Conservation (phyloP, 2,888 invertebrate species). For the Pyralis farinalis region DNA sequence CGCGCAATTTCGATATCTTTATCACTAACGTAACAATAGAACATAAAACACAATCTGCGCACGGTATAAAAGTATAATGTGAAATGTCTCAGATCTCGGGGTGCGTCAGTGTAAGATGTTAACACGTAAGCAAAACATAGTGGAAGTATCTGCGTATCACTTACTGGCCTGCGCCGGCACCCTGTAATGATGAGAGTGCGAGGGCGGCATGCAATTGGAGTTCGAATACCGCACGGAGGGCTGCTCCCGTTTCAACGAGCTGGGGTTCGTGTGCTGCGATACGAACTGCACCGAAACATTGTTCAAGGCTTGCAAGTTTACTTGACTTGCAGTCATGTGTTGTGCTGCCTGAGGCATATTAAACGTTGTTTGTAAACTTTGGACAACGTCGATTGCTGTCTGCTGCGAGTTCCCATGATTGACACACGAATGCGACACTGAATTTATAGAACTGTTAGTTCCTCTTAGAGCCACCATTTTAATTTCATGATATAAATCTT, state of each 20-base stretch:
- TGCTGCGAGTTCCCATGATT: slow-evolving; percentile 55
- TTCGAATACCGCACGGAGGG: slow-evolving; percentile 50
- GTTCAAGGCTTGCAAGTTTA: slow-evolving; percentile 52
- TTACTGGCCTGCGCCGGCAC: slow-evolving; percentile 64
- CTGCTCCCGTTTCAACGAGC: slow-evolving; percentile 53
- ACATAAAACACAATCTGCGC: slow-evolving; percentile 23
- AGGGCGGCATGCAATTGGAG: slow-evolving; percentile 55
- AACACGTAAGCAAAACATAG: slow-evolving; percentile 3
- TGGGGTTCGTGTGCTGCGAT: slow-evolving; percentile 42
- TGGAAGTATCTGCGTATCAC: slow-evolving; percentile 24
- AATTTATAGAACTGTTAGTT: slow-evolving; percentile 53
- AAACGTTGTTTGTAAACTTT: slow-evolving; percentile 58
- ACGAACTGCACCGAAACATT: slow-evolving; percentile 54
- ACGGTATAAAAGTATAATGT: slow-evolving; percentile 10
- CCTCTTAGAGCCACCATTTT: slow-evolving; percentile 74
- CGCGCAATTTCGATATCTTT: slow-evolving; percentile 4
- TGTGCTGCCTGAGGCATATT: slow-evolving; percentile 52
- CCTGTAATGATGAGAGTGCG: slow-evolving; percentile 61
- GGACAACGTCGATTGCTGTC: slow-evolving; percentile 50
- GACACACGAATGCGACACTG: slow-evolving; percentile 51
- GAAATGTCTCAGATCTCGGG: background rate
- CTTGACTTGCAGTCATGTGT: slow-evolving; percentile 48
- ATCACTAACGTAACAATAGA: slow-evolving; percentile 22
- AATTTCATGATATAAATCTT: slow-evolving; percentile 74
- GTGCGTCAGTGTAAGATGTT: slow-evolving; percentile 5